Evolutionary conservation across 1,140 invertebrate species (phyloP).

Genomic region (Drosophila fuyamai): DNA sequence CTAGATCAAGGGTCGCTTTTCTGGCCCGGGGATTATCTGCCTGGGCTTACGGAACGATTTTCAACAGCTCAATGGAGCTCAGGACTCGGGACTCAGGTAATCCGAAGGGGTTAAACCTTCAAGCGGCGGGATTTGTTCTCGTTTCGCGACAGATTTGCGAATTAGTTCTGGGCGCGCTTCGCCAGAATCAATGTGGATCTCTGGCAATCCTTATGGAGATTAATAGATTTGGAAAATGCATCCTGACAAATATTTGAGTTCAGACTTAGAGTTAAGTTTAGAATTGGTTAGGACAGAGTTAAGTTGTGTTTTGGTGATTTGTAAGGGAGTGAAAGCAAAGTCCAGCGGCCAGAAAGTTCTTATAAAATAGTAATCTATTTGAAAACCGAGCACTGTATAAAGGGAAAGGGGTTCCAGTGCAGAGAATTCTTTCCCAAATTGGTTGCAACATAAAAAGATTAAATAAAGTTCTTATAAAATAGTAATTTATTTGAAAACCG

Average conservation of each 20-base stretch:
- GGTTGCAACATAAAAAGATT: no score
- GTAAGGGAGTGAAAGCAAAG: neutral
- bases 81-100: conserved; percentile 63
- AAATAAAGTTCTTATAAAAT: no score
- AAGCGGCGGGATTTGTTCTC: conserved; percentile 40
- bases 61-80: conserved; percentile 78
- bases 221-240: conserved; percentile 18
- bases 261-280: neutral
- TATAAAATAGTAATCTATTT: no score
- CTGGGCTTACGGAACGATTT: conserved; percentile 63
- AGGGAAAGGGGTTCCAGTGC: no score
- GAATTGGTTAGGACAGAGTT: conserved; percentile 14
- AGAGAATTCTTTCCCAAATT: no score
- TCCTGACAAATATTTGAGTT: conserved; percentile 24
- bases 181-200: conserved; percentile 46
- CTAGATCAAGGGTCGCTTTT: conserved; percentile 45
- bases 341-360: neutral
- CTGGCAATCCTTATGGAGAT: conserved; percentile 23
- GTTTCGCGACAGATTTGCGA: conserved; percentile 66
- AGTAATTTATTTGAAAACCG: no score
- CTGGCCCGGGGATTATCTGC: conserved; percentile 52
- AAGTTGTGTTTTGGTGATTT: conserved; percentile 40
- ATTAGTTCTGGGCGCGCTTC: conserved; percentile 60
- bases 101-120: conserved; percentile 71
- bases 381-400: neutral